Evolutionary conservation across 2,113 vertebrate species (phyloP).

Genomic region (Aldabrachelys gigantea): DNA sequence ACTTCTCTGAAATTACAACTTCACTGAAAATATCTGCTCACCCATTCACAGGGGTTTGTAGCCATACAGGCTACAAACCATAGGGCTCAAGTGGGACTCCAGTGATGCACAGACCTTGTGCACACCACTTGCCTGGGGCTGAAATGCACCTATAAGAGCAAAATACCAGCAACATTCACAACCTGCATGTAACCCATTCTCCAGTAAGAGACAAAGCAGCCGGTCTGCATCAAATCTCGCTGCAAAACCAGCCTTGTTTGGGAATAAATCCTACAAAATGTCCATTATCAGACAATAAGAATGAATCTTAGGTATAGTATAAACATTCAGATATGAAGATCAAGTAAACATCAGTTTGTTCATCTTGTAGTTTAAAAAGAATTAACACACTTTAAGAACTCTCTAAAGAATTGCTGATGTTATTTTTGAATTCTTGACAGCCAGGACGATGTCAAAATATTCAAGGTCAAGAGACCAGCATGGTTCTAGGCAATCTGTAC

Average conservation of each 20-base stretch:
- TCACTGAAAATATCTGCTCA: not conserved
- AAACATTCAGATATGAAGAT: too few relatives aligned
- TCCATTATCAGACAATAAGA: not conserved
- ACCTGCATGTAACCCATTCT: not conserved
- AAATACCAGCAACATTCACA: not conserved
- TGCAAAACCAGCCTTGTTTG: not conserved
- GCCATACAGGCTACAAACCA: not conserved
- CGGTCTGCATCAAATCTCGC: not conserved
- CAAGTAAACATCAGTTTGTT: not conserved
- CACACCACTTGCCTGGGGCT: not conserved
- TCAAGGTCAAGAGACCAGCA: slow-evolving; percentile 86
- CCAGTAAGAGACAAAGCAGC: not conserved
- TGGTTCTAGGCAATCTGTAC: slow-evolving; percentile 78
- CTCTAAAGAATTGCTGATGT: not conserved
- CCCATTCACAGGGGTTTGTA: not conserved
- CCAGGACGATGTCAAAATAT: slow-evolving; percentile 68
- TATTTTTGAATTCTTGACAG: slow-evolving; percentile 21
- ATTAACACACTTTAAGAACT: not conserved
- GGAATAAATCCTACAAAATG: not conserved
- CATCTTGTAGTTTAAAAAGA: accelerated
- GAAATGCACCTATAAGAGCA: not conserved
- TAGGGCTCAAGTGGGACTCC: not conserved
- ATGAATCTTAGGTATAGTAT: too few relatives aligned
- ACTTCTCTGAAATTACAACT: not conserved
- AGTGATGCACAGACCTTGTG: not conserved